These are phyloP conservation scores for Diplosoma virens DNA, from an alignment of 23 tunicate genomes.

Conservation along the genomic window DNA sequence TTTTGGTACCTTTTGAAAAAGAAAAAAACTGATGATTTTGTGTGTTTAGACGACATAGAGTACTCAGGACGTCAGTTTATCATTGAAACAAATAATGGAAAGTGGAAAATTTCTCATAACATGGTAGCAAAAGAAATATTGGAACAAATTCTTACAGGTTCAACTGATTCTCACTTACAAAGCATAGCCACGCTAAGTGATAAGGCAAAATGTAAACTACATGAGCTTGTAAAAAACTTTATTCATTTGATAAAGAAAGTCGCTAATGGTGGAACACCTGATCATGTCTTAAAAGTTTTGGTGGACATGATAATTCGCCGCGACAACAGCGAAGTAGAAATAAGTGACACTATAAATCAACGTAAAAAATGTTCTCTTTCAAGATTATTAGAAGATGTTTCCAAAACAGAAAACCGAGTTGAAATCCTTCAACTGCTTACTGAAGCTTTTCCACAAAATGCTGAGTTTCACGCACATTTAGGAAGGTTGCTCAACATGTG, in stretches of 20 bases:
- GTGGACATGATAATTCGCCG: conserved; percentile 29
- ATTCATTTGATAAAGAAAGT: conserved; percentile 13
- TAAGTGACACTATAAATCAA: conserved; percentile 4
- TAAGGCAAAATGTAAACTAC: conserved; percentile 5
- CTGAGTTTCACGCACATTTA: conserved; percentile 56
- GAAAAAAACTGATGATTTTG: background rate
- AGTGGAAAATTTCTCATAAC: conserved; percentile 53
- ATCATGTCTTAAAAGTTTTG: background rate
- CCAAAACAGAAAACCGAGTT: background rate
- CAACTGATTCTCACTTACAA: background rate
- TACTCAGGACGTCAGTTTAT: conserved; percentile 45
- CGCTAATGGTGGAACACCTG: background rate
- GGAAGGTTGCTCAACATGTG: conserved; percentile 39
- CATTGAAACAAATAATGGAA: background rate
- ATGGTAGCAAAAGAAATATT: conserved; percentile 59
- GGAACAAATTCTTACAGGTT: conserved; percentile 41
- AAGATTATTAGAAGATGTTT: conserved; percentile 31
- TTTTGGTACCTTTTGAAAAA: conserved; percentile 16
- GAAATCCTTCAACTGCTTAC: conserved; percentile 21
- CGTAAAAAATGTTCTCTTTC: background rate
- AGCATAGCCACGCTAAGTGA: background rate
- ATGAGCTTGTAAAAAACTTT: conserved; percentile 26
- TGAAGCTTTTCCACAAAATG: conserved; percentile 46
- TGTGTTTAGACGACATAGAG: conserved; percentile 19
- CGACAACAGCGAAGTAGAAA: conserved; percentile 10